Percentiles rank a stretch among this genome's conserved stretches.
phyloP scores from a whole-genome alignment of 1,140 invertebrate species.

The Melipona quadrifasciata region DNA sequence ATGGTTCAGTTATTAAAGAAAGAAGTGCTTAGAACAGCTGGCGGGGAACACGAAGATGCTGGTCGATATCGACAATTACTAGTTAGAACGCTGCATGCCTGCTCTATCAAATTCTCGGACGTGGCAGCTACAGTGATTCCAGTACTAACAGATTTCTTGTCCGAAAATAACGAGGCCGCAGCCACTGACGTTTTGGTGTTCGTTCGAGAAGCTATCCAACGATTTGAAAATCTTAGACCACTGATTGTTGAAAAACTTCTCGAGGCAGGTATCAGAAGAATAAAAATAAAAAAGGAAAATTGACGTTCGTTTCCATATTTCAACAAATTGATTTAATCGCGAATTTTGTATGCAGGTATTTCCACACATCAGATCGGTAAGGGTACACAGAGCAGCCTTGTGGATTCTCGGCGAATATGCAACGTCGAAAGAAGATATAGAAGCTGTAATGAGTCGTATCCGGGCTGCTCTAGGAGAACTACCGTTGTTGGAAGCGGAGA shows the following conservation, averaged over 20 bases:
- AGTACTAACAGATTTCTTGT: conserved; percentile 97
- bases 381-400: conserved; percentile 96
- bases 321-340: conserved; percentile 10
- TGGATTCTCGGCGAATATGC: conserved; percentile 99
- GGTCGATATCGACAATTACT: conserved; percentile 97
- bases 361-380: conserved; percentile 90
- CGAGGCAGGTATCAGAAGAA: conserved; percentile 80
- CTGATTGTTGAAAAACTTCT: conserved; percentile 86
- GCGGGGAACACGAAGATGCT: conserved; percentile 96
- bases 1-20: conserved; percentile 97
- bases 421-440: conserved; percentile 88
- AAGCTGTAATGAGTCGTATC: conserved; percentile 89
- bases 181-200: conserved; percentile 97
- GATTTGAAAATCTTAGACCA: conserved; percentile 91
- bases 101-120: conserved; percentile 99
- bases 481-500: conserved; percentile 95
- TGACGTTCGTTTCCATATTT: too few relatives aligned
- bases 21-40: conserved; percentile 95
- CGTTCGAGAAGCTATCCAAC: conserved; percentile 96
- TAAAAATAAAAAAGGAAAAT: not conserved
- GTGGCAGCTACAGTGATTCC: conserved; percentile 96
- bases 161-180: conserved; percentile 96
- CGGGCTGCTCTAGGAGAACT: conserved; percentile 91
- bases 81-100: conserved; percentile 96
- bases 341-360: conserved; percentile 81